phyloP scores from a whole-genome alignment of 1,140 invertebrate genomes.

The Procambarus clarkii region DNA sequence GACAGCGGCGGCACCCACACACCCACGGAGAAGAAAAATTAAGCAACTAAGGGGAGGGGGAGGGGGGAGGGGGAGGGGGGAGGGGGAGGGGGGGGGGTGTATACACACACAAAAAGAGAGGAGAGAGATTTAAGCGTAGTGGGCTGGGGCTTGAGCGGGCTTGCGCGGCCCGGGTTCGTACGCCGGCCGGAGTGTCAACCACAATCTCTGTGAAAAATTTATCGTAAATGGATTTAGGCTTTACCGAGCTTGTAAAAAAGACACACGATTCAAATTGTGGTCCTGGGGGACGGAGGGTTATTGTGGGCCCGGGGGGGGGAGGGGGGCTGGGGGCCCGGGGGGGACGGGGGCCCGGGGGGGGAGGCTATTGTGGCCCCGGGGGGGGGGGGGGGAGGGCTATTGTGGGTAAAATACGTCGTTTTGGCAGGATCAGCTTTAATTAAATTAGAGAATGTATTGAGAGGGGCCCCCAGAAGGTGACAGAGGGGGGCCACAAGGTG shows the following conservation, averaged over 20 bases:
- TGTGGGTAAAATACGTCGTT: constrained; percentile 53
- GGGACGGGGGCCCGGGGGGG: too few species aligned
- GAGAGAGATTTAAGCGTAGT: constrained; percentile 3
- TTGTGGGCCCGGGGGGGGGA: too few species aligned
- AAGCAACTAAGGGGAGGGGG: not conserved
- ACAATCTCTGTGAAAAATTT: constrained; percentile 58
- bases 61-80: too few species aligned
- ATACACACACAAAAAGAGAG: not conserved
- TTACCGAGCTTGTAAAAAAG: constrained; percentile 60
- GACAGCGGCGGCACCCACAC: not conserved
- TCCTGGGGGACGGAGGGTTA: constrained; percentile 28
- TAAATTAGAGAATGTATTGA: constrained; percentile 50
- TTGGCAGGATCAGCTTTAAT: constrained; percentile 55
- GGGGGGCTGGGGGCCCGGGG: too few species aligned
- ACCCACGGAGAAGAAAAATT: not conserved
- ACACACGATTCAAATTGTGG: constrained; percentile 50
- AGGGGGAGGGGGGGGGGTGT: too few species aligned
- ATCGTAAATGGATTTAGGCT: constrained; percentile 59
- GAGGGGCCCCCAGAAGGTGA: too few species aligned
- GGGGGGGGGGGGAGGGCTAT: too few species aligned
- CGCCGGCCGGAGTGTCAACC: constrained; percentile 12
- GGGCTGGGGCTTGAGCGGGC: not conserved
- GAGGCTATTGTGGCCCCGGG: too few species aligned
- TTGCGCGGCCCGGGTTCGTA: not conserved
- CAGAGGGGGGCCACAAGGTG: not conserved